Evolutionary conservation across 2,797 vertebrate species (phyloP), one percentile per base, ranked within the genome.

Genomic region (Oryzias dopingdopingensis): DNA sequence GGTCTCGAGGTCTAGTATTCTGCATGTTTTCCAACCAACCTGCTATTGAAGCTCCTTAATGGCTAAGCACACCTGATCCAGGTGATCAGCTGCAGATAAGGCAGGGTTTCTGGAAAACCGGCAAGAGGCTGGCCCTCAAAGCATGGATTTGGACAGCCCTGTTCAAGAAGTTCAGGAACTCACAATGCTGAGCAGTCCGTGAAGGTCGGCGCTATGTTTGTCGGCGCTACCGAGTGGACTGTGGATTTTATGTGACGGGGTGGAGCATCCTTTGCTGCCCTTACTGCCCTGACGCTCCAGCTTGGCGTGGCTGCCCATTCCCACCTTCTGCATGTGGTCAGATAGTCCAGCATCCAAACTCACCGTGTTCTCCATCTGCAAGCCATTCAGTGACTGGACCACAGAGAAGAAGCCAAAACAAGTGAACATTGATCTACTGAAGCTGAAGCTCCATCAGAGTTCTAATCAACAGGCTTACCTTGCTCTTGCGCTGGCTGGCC

Each of bases 341-440:
- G 75, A 73, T 0, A 82, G 53, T 2, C 55, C 67, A 0, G 53
- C 43, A 4, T 86, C 80, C 60, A 94, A 84, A 4, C 88, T 85
- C 76, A 94, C 88, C 0, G 93, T 91, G 79, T 92, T 94, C 82
- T 98, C 96, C 87, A 98, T 93, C 83, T 98, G 93, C 41, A 97
- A 94, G 62, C 96, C 94, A 58, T 97, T 98, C 77, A 98, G 89
- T 4, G 96, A 97, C 90, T 90, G 48, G 6, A 58, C 2, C 46
- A 29, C 22, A 60, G n/a, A 74, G 8, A 58, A n/a, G 17, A 53
- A 0, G 0, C 2, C 14, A 8, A 50, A 16, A 0, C 7, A 3
- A 26, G 32, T 37, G 2, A 37, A 37, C 12, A 8, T 12, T 37
- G 1, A 2, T 37, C 10, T 10, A 12, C 32, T 37, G 32, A 37